Evolutionary conservation across 2,113 vertebrate species (phyloP), one percentile per base, ranked within the genome.

Genomic region (Hippocampus barbouri): DNA sequence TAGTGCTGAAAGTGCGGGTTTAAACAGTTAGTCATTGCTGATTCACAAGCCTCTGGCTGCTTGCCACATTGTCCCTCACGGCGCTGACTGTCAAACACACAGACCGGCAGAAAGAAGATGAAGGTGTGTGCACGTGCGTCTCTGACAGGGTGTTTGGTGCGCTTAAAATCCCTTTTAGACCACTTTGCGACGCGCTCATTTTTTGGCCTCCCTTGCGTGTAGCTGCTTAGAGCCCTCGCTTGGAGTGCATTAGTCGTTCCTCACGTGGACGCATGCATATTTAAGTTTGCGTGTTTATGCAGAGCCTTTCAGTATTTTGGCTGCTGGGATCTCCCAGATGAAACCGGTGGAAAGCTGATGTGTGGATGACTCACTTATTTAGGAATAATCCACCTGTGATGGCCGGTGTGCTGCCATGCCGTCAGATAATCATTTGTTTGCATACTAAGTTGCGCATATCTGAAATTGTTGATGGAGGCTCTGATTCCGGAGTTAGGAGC

Each of bases 301-400:
- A 69, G 72, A 76, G 66, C 68, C 70, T 81, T 67, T 75, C 80
- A 76, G 77, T 73, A 68, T 51, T 79, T 79, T 86, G 84, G 83
- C 72, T 68, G 79, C 74, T 72, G 72, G 54, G 47, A 70, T 75
- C 79, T 76, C 67, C 60, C 80, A 78, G 83, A 86, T 68, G 69
- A 70, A 69, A 69, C 77, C 66, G 82, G 49, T 87, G 89, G 88
- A 89, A 89, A 87, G 63, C 72, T 81, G 79, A 89, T 78, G 86
- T 88, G 75, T 86, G 86, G 85, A 88, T 76, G 80, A 80, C 85
- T 85, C 82, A 79, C 79, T 85, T 90, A 85, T 88, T 90, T 79
- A 70, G 84, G 81, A 89, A 90, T 83, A 92, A 85, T 81, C 71
- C 65, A 73, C 61, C 72, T 79, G 72, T 83, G 80, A 82, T 83